These are phyloP conservation scores for Symphodus melops DNA, from an alignment of 2,113 vertebrate species.

Conservation along the genomic window DNA sequence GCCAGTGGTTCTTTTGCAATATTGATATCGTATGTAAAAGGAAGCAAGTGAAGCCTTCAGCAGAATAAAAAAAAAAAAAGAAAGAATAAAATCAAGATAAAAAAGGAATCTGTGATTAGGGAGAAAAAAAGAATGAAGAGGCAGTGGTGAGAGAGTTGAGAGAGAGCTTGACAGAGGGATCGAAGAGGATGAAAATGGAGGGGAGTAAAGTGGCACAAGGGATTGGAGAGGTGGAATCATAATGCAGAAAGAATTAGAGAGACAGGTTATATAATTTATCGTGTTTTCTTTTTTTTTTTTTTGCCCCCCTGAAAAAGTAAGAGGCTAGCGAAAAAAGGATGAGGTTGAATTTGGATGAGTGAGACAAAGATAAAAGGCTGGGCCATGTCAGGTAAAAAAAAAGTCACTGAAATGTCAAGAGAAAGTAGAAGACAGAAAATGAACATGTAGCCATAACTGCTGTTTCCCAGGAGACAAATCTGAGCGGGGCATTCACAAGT, in stretches of 20 bases:
- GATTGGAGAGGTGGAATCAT: constrained; percentile 38
- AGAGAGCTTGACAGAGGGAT: constrained; percentile 51
- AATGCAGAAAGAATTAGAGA: constrained; percentile 55
- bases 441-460: background rate
- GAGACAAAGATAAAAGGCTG: constrained; percentile 30
- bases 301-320: constrained; percentile 21
- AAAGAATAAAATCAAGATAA: constrained; percentile 44
- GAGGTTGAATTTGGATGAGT: constrained; percentile 23
- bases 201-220: constrained; percentile 39
- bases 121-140: background rate
- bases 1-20: constrained; percentile 63
- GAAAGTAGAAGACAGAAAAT: background rate
- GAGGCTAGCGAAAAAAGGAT: constrained; percentile 44
- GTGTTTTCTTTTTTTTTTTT: constrained; percentile 28
- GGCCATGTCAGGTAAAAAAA: constrained; percentile 23
- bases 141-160: constrained; percentile 16
- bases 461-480: constrained; percentile 16
- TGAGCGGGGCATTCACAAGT: constrained; percentile 23
- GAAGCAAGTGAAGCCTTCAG: constrained; percentile 49
- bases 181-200: constrained; percentile 51
- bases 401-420: constrained; percentile 30
- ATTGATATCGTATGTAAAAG: constrained; percentile 69
- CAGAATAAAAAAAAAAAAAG: constrained; percentile 37
- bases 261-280: constrained; percentile 53
- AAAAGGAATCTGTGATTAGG: constrained; percentile 43